Evolutionary conservation across 2,113 vertebrate genomes (phyloP).

Genomic region (Excalfactoria chinensis): DNA sequence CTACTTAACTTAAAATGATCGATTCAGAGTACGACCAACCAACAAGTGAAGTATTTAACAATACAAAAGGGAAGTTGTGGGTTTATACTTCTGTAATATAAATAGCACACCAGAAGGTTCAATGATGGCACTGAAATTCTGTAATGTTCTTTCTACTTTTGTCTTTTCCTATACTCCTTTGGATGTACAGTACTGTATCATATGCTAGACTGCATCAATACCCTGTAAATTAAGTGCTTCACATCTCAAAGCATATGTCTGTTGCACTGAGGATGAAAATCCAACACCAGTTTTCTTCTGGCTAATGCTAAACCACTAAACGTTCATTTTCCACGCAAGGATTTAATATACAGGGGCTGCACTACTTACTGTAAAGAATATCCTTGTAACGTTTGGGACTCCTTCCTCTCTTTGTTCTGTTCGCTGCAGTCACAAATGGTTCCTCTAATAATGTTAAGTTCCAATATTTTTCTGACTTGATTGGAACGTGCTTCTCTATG

Average conservation of each 20-base stretch:
- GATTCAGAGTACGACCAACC: conserved; percentile 35
- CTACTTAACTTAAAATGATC: conserved; percentile 64
- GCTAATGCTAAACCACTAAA: conserved; percentile 77
- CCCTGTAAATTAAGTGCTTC: conserved; percentile 81
- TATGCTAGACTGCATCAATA: conserved; percentile 80
- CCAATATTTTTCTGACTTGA: conserved; percentile 86
- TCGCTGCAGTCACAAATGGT: conserved; percentile 79
- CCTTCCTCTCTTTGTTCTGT: conserved; percentile 76
- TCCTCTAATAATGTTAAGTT: conserved; percentile 82
- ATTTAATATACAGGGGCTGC: conserved; percentile 76
- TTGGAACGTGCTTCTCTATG: conserved; percentile 90
- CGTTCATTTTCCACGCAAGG: conserved; percentile 70
- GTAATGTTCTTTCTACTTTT: conserved; percentile 82
- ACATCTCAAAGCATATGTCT: conserved; percentile 81
- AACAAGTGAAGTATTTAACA: conserved; percentile 51
- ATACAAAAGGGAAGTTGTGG: conserved; percentile 42
- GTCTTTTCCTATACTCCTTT: conserved; percentile 82
- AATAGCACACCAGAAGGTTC: conserved; percentile 70
- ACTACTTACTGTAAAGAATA: conserved; percentile 78
- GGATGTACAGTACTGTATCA: conserved; percentile 82
- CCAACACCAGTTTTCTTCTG: conserved; percentile 79
- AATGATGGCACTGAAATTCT: conserved; percentile 77
- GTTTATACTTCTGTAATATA: conserved; percentile 71
- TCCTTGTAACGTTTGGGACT: conserved; percentile 78
- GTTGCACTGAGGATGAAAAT: conserved; percentile 85